Conservation (phyloP, 2,113 vertebrate genomes). For the Cyphomyrus discorhynchus region DNA sequence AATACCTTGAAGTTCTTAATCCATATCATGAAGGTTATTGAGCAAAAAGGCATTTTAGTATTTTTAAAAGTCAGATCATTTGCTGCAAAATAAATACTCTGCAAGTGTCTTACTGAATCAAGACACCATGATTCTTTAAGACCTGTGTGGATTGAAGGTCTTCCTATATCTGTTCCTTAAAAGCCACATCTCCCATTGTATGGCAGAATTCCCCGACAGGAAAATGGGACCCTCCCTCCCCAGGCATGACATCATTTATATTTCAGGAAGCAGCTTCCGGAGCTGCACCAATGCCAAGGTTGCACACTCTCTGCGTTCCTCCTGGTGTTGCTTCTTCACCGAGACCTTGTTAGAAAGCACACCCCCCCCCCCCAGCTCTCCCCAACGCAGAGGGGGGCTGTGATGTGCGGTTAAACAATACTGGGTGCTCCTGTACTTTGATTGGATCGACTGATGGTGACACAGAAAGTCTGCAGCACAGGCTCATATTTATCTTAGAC, state of each 20-base stretch:
- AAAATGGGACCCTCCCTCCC: background rate
- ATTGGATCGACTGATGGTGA: background rate
- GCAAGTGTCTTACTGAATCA: too few species aligned
- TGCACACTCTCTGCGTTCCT: background rate
- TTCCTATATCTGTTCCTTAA: background rate
- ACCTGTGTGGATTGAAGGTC: background rate
- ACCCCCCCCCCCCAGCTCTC: background rate
- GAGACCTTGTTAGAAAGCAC: background rate
- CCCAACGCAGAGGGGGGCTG: background rate
- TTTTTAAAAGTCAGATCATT: background rate
- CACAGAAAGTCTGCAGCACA: background rate
- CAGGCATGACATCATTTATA: slow-evolving; percentile 5
- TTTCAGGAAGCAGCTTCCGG: slow-evolving; percentile 3
- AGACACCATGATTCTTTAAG: background rate
- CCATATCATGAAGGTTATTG: background rate
- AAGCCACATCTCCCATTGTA: background rate
- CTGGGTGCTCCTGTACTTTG: background rate
- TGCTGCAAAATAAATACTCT: background rate
- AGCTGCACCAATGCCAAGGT: background rate
- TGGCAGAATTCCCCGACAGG: background rate
- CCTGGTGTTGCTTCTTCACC: background rate
- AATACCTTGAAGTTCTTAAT: background rate
- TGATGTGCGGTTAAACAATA: background rate
- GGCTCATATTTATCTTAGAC: background rate
- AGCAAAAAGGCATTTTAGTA: background rate